Percentiles rank a stretch among this genome's conserved stretches.
These are phyloP conservation scores for Acomys russatus DNA, from an alignment of 2,797 vertebrate species.

Conservation along the genomic window DNA sequence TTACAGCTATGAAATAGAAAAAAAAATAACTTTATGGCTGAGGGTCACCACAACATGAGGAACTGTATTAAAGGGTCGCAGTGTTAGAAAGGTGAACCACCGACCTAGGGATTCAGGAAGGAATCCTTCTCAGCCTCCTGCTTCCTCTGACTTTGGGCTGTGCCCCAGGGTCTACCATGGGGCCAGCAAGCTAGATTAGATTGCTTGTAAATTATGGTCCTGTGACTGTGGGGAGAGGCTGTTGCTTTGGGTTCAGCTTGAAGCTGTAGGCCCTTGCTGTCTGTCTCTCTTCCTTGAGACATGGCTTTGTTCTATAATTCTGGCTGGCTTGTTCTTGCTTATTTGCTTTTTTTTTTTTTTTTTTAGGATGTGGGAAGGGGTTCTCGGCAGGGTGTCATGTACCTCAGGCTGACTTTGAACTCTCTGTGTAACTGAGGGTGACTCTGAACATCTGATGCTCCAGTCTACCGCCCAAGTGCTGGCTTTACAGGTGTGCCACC, in stretches of 20 bases:
- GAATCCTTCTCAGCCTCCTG: not conserved
- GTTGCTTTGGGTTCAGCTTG: not conserved
- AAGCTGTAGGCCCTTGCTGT: not conserved
- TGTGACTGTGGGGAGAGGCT: not conserved
- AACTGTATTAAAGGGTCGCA: too few species aligned
- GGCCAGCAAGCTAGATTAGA: not conserved
- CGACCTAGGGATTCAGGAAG: not conserved
- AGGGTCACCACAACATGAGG: not conserved
- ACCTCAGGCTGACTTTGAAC: not conserved
- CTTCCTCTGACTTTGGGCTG: not conserved
- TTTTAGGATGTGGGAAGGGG: not conserved
- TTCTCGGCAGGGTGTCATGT: not conserved
- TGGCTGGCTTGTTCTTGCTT: not conserved
- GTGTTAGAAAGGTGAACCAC: not conserved
- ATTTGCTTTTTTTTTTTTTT: not conserved
- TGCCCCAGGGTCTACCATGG: not conserved
- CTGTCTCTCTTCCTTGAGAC: too few species aligned
- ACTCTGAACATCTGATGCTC: not conserved
- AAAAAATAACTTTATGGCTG: not conserved
- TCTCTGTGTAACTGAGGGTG: not conserved
- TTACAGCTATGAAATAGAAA: not conserved
- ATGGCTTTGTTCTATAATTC: not conserved
- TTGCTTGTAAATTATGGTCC: too few species aligned
- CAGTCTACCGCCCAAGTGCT: not conserved
- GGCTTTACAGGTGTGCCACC: not conserved